A percentile compares a stretch with the other conserved stretches of the same genome.
Conservation (phyloP, 2,888 invertebrate species). For the Nycteola revayana region DNA sequence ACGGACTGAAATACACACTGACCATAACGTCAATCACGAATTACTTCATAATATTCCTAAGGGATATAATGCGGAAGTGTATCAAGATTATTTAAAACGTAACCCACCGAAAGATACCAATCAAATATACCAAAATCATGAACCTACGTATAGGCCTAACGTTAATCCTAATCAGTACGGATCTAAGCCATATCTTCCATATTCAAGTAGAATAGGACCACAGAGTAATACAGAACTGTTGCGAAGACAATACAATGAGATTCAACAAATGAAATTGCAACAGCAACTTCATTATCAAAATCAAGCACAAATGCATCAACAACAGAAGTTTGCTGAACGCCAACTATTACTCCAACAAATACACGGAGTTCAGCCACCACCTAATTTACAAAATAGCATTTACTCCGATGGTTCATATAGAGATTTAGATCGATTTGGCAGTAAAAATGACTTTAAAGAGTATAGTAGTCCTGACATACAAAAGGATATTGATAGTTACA, state of each 20-base stretch:
- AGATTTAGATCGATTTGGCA: constrained; percentile 72
- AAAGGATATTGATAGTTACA: constrained; percentile 64
- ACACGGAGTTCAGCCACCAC: constrained; percentile 77
- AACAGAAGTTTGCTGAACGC: constrained; percentile 84
- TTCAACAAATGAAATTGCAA: constrained; percentile 84
- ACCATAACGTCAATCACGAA: constrained; percentile 73
- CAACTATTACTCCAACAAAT: constrained; percentile 84
- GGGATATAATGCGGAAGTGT: constrained; percentile 82
- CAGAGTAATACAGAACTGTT: constrained; percentile 83
- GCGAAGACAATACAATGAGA: constrained; percentile 83
- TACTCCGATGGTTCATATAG: constrained; percentile 73
- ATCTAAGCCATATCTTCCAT: constrained; percentile 75
- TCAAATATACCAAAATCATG: constrained; percentile 82
- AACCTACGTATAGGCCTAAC: constrained; percentile 72
- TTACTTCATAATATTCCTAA: constrained; percentile 70
- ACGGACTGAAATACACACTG: constrained; percentile 65
- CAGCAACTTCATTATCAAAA: constrained; percentile 84
- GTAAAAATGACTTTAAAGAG: constrained; percentile 70
- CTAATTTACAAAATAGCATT: constrained; percentile 74
- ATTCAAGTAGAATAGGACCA: constrained; percentile 75
- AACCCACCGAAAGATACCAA: constrained; percentile 81
- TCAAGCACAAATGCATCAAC: constrained; percentile 84
- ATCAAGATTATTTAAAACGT: constrained; percentile 79
- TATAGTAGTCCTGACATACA: constrained; percentile 66
- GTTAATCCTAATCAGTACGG: constrained; percentile 72